Conservation (phyloP, 2,113 vertebrate species). For the Antennarius striatus region DNA sequence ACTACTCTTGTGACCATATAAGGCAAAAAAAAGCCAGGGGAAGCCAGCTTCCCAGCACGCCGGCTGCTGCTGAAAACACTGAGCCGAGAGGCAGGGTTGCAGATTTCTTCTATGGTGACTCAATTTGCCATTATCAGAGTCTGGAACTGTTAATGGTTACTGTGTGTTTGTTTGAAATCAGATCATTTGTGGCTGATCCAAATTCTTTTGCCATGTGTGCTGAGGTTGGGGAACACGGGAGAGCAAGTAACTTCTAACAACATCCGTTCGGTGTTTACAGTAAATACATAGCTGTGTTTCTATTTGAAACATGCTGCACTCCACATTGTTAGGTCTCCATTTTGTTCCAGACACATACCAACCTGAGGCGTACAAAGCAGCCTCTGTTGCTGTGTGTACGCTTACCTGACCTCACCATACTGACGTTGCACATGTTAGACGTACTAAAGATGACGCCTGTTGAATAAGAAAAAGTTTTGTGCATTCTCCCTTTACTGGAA, state of each 20-base stretch:
- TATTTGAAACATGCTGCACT: slow-evolving; percentile 55
- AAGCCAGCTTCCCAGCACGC: slow-evolving; percentile 49
- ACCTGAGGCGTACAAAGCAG: slow-evolving; percentile 23
- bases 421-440: background rate
- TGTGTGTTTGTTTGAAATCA: slow-evolving; percentile 42
- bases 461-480: slow-evolving; percentile 7
- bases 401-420: background rate
- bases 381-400: slow-evolving; percentile 23
- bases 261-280: slow-evolving; percentile 60
- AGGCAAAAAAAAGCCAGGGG: slow-evolving; percentile 76
- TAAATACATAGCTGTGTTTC: slow-evolving; percentile 70
- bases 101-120: slow-evolving; percentile 48
- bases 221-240: slow-evolving; percentile 1
- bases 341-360: slow-evolving; percentile 41
- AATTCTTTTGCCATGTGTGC: slow-evolving; percentile 19
- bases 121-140: slow-evolving; percentile 22
- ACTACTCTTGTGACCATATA: slow-evolving; percentile 82
- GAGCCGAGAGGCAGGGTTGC: slow-evolving; percentile 50
- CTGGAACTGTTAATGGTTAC: slow-evolving; percentile 44
- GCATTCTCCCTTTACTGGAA: slow-evolving; percentile 37
- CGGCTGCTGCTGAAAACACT: slow-evolving; percentile 56
- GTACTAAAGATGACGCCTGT: background rate
- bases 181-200: slow-evolving; percentile 8
- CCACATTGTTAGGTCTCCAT: slow-evolving; percentile 21
- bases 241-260: slow-evolving; percentile 12